phyloP scores from a whole-genome alignment of 2,797 vertebrate species.

The Basileuterus tristriatus region DNA sequence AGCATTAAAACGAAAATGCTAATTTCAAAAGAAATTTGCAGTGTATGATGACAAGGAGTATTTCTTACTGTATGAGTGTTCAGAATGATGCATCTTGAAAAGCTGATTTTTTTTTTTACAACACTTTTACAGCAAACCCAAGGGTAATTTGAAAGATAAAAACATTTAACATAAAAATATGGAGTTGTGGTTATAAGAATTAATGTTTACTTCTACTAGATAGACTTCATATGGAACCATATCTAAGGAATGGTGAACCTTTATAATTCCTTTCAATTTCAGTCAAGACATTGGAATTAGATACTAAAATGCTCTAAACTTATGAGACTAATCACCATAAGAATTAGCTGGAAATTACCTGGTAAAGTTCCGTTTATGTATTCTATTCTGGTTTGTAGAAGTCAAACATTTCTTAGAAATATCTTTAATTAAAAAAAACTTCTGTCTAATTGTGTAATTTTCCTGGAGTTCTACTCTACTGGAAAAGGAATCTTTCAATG shows the following conservation, averaged over 20 bases:
- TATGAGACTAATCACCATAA: neutral
- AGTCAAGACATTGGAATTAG: neutral
- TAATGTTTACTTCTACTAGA: neutral
- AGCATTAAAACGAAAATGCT: neutral
- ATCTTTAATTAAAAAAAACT: neutral
- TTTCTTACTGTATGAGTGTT: neutral
- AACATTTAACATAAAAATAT: neutral
- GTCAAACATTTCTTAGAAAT: neutral
- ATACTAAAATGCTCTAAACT: neutral
- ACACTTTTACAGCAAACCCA: neutral
- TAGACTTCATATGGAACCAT: neutral
- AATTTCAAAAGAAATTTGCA: neutral
- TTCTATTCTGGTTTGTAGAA: neutral
- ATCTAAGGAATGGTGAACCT: neutral
- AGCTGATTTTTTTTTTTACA: neutral
- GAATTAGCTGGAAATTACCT: neutral
- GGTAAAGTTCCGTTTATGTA: neutral
- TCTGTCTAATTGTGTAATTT: neutral
- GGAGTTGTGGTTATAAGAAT: neutral
- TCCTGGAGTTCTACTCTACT: neutral
- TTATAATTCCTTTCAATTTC: neutral
- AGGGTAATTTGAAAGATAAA: neutral
- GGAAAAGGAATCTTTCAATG: neutral
- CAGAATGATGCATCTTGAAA: neutral
- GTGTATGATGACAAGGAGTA: neutral